Evolutionary conservation across 2,888 invertebrate species (phyloP).

Genomic region (Nephrotoma flavescens): DNA sequence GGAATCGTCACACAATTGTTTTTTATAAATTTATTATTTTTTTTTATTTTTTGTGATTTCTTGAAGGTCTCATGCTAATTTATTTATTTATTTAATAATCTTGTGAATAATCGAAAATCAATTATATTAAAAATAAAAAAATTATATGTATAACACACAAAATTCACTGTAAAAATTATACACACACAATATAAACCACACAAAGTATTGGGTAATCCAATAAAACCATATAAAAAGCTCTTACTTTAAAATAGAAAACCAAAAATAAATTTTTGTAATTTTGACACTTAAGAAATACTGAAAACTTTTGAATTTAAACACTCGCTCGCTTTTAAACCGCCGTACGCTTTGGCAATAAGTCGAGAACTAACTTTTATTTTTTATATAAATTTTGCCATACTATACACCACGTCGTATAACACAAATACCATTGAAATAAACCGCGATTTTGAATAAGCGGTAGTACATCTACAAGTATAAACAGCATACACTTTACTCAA

Average conservation of each 20-base stretch:
- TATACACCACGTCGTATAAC: background rate
- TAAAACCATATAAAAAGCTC: background rate
- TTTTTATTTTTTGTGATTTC: background rate
- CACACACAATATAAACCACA: background rate
- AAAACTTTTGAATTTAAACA: background rate
- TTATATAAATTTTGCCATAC: background rate
- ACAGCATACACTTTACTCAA: background rate
- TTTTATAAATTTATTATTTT: background rate
- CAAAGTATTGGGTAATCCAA: background rate
- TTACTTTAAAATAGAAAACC: background rate
- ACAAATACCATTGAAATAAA: background rate
- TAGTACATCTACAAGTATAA: background rate
- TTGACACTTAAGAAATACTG: background rate
- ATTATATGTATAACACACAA: background rate
- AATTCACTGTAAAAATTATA: background rate
- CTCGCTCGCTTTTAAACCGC: background rate
- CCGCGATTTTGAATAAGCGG: background rate
- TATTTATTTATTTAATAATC: background rate
- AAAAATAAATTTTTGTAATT: background rate
- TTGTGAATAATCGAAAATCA: background rate
- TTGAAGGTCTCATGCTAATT: background rate
- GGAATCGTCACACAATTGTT: background rate
- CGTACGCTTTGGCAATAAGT: background rate
- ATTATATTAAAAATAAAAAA: background rate
- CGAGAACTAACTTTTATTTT: background rate